Evolutionary conservation across 2,797 vertebrate genomes (phyloP).

Genomic region (Diplodus sargus): DNA sequence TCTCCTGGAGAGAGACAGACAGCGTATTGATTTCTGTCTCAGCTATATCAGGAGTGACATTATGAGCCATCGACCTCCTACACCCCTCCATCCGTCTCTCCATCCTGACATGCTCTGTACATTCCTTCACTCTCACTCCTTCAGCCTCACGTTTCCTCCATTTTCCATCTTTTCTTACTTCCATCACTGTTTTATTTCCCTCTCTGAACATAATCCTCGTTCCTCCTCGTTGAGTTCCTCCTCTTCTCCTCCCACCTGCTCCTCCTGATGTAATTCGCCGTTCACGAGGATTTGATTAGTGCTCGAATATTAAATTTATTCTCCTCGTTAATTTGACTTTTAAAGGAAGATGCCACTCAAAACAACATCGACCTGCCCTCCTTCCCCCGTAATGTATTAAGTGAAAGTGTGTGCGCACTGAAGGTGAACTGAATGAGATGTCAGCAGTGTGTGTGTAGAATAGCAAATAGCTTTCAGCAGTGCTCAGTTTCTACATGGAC

Average conservation of each 20-base stretch:
- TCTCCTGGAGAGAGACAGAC: constrained; percentile 34
- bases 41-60: constrained; percentile 55
- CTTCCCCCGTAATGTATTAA: background rate
- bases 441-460: constrained; percentile 11
- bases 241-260: background rate
- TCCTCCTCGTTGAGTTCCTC: too few relatives aligned
- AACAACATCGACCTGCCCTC: background rate
- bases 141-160: background rate
- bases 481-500: background rate
- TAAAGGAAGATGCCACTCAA: constrained; percentile 19
- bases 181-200: too few relatives aligned
- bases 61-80: constrained; percentile 53
- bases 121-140: background rate
- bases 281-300: constrained; percentile 30
- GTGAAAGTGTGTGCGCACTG: constrained; percentile 3
- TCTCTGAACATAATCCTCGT: too few relatives aligned
- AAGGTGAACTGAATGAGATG: constrained; percentile 48
- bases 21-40: constrained; percentile 62
- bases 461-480: constrained; percentile 29
- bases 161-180: background rate
- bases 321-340: constrained; percentile 22
- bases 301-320: constrained; percentile 13
- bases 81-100: constrained; percentile 32
- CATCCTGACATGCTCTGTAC: constrained; percentile 3
- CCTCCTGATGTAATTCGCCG: background rate